Evolutionary conservation across 2,797 vertebrate genomes (phyloP).

Genomic region (Hyperoplus lanceolatus): DNA sequence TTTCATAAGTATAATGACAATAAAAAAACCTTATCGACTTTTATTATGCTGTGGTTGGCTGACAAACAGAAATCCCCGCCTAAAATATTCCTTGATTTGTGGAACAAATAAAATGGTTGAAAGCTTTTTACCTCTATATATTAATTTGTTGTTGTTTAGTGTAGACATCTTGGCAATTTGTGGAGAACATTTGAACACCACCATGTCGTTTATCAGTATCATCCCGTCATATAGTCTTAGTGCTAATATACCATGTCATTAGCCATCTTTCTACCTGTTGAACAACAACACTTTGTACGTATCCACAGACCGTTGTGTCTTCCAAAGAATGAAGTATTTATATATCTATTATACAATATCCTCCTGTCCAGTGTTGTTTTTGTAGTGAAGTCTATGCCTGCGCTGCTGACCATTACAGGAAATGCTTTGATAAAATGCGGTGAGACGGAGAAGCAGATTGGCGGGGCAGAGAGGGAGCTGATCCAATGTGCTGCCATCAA

Average conservation of each 20-base stretch:
- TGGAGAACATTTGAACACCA: background rate
- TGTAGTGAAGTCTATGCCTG: conserved; percentile 22
- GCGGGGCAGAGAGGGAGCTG: conserved; percentile 94
- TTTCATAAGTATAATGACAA: too few species aligned
- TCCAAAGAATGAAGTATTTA: background rate
- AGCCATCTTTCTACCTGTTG: background rate
- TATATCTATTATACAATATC: too few species aligned
- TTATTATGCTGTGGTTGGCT: background rate
- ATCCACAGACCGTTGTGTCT: background rate
- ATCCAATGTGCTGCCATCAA: conserved; percentile 96
- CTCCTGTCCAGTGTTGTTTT: background rate
- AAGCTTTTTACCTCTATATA: conserved; percentile 1
- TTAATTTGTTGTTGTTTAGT: background rate
- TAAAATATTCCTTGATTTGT: background rate
- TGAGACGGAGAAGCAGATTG: conserved; percentile 96
- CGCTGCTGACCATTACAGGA: conserved; percentile 83
- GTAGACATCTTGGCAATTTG: conserved; percentile 3
- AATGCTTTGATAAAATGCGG: conserved; percentile 98
- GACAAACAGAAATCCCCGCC: background rate
- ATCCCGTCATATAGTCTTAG: background rate
- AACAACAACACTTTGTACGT: background rate
- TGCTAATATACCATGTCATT: background rate
- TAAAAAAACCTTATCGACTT: background rate
- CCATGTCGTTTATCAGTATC: background rate
- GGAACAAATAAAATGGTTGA: background rate